phyloP scores from a whole-genome alignment of 2,113 vertebrate genomes.

The Callaeas wilsoni region DNA sequence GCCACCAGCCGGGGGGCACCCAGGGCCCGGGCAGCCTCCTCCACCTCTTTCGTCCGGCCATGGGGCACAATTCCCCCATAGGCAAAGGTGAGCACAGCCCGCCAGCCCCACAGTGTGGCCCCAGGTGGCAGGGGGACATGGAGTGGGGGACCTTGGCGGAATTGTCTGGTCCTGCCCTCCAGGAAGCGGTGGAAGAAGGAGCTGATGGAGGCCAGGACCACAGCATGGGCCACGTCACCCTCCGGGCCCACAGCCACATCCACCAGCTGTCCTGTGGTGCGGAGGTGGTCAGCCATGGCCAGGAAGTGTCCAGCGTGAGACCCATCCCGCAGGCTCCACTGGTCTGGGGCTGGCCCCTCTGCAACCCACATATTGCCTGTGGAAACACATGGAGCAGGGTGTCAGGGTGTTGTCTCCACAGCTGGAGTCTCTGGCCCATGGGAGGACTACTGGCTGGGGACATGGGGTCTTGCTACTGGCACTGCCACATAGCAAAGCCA shows the following conservation, averaged over 20 bases:
- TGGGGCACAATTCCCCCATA: conserved; percentile 74
- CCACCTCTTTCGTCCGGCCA: conserved; percentile 45
- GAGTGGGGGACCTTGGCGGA: not conserved
- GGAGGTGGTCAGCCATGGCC: not conserved
- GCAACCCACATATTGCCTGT: conserved; percentile 47
- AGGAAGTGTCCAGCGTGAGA: not conserved
- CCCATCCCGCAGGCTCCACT: conserved; percentile 12
- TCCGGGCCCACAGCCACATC: conserved; percentile 27
- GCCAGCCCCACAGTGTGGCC: conserved; percentile 26
- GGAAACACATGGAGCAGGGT: not conserved
- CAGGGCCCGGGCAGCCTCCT: conserved; percentile 65
- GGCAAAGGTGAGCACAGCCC: conserved; percentile 79
- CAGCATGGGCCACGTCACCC: not conserved
- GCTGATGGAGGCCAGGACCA: conserved; percentile 56
- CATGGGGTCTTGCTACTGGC: not conserved
- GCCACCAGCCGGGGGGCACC: conserved; percentile 71
- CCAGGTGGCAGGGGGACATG: not conserved
- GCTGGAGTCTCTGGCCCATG: not conserved
- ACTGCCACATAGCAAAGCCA: not conserved
- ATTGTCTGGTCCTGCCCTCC: not conserved
- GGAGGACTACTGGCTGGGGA: not conserved
- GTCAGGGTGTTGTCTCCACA: not conserved
- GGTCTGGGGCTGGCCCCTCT: not conserved
- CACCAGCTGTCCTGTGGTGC: conserved; percentile 3
- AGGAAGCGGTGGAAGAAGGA: conserved; percentile 37